Evolutionary conservation across 2,797 vertebrate species (phyloP).

Genomic region (Chelonia mydas): DNA sequence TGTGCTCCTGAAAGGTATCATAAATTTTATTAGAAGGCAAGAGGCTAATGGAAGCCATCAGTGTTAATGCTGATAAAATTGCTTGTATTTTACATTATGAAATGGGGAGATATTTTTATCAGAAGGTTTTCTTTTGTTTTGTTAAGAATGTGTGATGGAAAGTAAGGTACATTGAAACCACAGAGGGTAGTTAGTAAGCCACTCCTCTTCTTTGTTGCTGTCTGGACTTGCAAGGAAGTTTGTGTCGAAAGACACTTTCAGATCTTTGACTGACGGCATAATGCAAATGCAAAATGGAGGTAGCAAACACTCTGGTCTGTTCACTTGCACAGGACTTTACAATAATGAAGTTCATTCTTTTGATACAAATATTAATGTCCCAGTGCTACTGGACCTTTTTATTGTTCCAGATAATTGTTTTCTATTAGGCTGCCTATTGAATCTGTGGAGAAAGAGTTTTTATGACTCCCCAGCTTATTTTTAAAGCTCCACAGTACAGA

Average conservation of each 20-base stretch:
- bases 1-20: conserved; percentile 86
- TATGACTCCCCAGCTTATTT: conserved; percentile 78
- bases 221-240: conserved; percentile 17
- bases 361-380: conserved; percentile 81
- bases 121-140: conserved; percentile 76
- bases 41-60: conserved; percentile 88
- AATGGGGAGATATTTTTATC: conserved; percentile 79
- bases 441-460: conserved; percentile 75
- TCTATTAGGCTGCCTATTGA: conserved; percentile 79
- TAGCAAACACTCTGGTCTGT: background rate
- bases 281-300: conserved; percentile 47
- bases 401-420: conserved; percentile 81
- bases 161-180: conserved; percentile 57
- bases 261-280: conserved; percentile 28
- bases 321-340: conserved; percentile 52
- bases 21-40: conserved; percentile 89
- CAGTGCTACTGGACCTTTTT: conserved; percentile 74
- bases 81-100: conserved; percentile 85
- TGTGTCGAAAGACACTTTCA: conserved; percentile 27
- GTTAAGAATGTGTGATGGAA: conserved; percentile 74
- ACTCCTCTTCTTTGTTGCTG: background rate
- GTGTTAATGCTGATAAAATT: conserved; percentile 87
- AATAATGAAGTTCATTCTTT: conserved; percentile 68
- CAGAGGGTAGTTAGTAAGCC: conserved; percentile 35
- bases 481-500: conserved; percentile 68